Percentiles rank a stretch among this genome's conserved stretches.
Evolutionary conservation across 2,113 vertebrate species (phyloP).

Genomic region (Eubucco bourcierii): DNA sequence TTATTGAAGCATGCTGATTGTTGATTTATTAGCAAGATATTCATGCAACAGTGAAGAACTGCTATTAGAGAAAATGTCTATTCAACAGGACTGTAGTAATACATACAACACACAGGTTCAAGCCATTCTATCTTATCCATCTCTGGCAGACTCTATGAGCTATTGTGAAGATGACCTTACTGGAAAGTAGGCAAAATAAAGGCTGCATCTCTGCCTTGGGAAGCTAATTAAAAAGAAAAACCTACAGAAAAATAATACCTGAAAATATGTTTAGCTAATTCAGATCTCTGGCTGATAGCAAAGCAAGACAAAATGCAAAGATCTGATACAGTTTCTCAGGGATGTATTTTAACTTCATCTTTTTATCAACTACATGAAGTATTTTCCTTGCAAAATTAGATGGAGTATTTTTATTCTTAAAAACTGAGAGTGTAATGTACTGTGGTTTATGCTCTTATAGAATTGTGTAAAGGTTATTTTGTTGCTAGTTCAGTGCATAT

Average conservation of each 20-base stretch:
- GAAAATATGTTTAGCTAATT: slow-evolving; percentile 33
- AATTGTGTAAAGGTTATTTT: slow-evolving; percentile 64
- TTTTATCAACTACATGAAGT: not conserved
- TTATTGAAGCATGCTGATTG: not conserved
- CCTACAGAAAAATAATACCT: not conserved
- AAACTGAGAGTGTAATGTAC: slow-evolving; percentile 34
- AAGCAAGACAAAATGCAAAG: slow-evolving; percentile 16
- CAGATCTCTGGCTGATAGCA: slow-evolving; percentile 41
- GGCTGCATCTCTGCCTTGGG: not conserved
- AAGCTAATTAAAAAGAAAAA: slow-evolving; percentile 34
- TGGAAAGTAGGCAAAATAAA: not conserved
- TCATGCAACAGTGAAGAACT: not conserved
- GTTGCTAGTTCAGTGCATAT: slow-evolving; percentile 49
- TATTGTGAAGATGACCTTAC: not conserved
- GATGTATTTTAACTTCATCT: not conserved
- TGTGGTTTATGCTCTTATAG: slow-evolving; percentile 45
- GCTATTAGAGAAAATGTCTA: not conserved
- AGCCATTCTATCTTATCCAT: not conserved
- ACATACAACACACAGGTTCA: not conserved
- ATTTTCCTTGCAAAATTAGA: slow-evolving; percentile 33
- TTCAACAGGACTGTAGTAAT: not conserved
- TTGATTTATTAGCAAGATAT: not conserved
- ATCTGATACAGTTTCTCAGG: not conserved
- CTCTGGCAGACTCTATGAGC: not conserved
- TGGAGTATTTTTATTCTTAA: slow-evolving; percentile 51